Conservation (phyloP, 1,140 invertebrate genomes). For the Hestina assimilis region DNA sequence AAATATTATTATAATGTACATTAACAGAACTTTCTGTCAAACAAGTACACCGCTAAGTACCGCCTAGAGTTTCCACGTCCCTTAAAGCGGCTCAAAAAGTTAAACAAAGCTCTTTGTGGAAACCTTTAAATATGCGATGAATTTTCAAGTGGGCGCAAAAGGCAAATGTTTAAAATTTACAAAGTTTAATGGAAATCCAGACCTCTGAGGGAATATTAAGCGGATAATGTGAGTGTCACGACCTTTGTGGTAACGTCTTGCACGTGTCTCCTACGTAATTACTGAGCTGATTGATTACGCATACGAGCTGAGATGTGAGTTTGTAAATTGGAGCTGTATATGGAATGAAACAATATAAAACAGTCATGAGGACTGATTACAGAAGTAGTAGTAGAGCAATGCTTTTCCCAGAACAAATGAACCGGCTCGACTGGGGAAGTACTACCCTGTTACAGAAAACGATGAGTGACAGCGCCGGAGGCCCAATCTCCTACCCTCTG, state of each 20-base stretch:
- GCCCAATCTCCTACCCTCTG: too few relatives aligned
- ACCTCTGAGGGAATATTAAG: conserved; percentile 58
- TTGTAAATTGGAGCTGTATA: too few relatives aligned
- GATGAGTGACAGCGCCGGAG: too few relatives aligned
- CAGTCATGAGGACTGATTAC: too few relatives aligned
- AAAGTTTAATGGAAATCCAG: conserved; percentile 65
- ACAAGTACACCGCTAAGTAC: background rate
- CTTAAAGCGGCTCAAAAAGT: conserved; percentile 51
- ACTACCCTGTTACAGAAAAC: too few relatives aligned
- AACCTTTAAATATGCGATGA: conserved; percentile 70
- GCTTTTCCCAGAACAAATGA: too few relatives aligned
- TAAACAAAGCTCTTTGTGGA: conserved; percentile 60
- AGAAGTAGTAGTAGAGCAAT: too few relatives aligned
- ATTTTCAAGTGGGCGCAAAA: conserved; percentile 59
- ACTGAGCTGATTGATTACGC: background rate
- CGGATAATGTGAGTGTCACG: conserved; percentile 33
- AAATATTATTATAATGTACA: background rate
- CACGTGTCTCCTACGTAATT: background rate
- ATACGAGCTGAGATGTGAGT: background rate
- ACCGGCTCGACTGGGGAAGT: too few relatives aligned
- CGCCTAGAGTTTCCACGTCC: conserved; percentile 1
- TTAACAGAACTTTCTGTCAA: background rate
- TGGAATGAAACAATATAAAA: too few relatives aligned
- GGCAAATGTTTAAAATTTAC: conserved; percentile 65
- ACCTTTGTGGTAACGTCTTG: conserved; percentile 11